Evolutionary conservation across 2,888 invertebrate species (phyloP), one percentile per base, ranked within the genome.

Genomic region (Escarpia spicata): DNA sequence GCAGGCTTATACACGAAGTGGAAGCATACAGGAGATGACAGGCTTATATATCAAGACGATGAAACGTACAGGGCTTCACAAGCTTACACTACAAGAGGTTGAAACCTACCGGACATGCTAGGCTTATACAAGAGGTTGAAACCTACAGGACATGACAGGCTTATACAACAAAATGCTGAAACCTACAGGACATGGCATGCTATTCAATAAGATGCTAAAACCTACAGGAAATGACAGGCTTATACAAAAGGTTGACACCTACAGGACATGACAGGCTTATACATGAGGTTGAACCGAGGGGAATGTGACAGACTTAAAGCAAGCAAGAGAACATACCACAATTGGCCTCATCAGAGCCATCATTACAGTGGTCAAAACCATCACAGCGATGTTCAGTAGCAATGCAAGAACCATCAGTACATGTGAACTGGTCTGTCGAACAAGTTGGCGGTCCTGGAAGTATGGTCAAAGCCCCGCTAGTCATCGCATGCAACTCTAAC

Each of bases 281-380:
- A 90, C 90, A 8, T 12, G 0, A 8, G 90, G 90, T 15, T 90
- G 90, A 90, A 90, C 90, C 90, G 8, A 90, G 1, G 15, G 90
- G 90, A 90, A 90, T 31, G 26, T 91, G 12, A 91, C 91, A 91
- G 91, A 31, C 37, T 91, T 91, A 91, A 31, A 91, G 91, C 91
- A 90, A 90, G 10, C 19, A 91, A 44, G 60, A 19, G 15, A 43
- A 37, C 92, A 93, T 95, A 96, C 96, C 93, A 90, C 98, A 98
- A 0, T 98, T 98, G 12, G 44, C 26, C 97, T 99, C 99, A 95
- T 99, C 99, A 12, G 98, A 98, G 31, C 99, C 98, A 96, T 99
- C 99, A 0, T 98, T 98, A 96, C 99, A 99, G 96, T 99, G 99
- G 95, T 99, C 98, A 96, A 98, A 99, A 96, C 98, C 98, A 96